Percentiles rank a stretch among this genome's conserved stretches.
phyloP scores from a whole-genome alignment of 2,797 vertebrate species.

The Fringilla coelebs region DNA sequence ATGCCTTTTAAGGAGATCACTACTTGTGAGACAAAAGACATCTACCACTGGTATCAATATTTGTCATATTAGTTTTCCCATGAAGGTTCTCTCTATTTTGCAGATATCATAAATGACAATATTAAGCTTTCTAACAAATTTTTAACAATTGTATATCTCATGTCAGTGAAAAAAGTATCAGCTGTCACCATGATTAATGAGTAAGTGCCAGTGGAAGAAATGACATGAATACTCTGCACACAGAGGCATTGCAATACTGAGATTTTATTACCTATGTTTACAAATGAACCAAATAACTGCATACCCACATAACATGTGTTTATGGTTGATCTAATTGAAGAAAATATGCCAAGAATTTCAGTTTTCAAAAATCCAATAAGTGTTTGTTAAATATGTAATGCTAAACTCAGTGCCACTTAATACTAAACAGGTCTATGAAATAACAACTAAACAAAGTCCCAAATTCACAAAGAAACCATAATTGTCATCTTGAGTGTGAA shows the following conservation, averaged over 20 bases:
- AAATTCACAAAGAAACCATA: neutral
- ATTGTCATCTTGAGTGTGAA: neutral
- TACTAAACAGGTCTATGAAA: neutral
- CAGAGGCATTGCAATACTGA: neutral
- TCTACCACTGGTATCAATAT: neutral
- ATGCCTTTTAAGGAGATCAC: neutral
- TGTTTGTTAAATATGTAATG: neutral
- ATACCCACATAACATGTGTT: neutral
- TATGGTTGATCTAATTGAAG: neutral
- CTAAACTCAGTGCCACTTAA: neutral
- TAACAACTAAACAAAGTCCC: neutral
- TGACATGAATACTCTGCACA: neutral
- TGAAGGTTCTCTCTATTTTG: constrained; percentile 5
- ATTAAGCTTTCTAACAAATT: constrained; percentile 44
- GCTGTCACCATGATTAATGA: constrained; percentile 51
- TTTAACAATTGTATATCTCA: constrained; percentile 29
- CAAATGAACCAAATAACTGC: constrained; percentile 23
- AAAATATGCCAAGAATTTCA: neutral
- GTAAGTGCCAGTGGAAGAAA: constrained; percentile 10
- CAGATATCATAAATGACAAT: constrained; percentile 17
- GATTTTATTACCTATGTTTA: constrained; percentile 22
- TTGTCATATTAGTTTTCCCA: neutral
- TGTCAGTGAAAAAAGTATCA: constrained; percentile 16
- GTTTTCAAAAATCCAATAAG: neutral
- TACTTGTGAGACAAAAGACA: neutral